Conservation (phyloP, 2,797 vertebrate species). For the Sciaenops ocellatus region DNA sequence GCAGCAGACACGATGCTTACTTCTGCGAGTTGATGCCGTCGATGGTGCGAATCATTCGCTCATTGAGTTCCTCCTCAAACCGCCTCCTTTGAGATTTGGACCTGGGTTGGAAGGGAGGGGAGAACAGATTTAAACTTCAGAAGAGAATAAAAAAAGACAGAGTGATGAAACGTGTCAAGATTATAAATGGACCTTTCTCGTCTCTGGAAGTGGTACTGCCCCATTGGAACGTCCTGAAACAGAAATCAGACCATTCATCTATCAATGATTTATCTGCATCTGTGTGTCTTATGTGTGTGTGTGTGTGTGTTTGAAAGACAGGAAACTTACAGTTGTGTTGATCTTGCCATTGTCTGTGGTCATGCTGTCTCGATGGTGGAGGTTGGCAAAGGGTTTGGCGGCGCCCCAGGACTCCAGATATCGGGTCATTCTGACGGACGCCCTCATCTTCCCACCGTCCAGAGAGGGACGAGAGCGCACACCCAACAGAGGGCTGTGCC, state of each 20-base stretch:
- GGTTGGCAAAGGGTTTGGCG: conserved; percentile 96
- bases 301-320: not conserved
- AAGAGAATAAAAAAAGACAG: not conserved
- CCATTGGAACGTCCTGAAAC: conserved; percentile 94
- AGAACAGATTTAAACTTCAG: not conserved
- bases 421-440: conserved; percentile 97
- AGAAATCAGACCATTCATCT: conserved; percentile 20
- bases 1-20: conserved; percentile 76
- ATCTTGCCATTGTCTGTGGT: conserved; percentile 97
- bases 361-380: conserved; percentile 98
- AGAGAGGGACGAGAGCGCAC: conserved; percentile 90
- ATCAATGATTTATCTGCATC: not conserved
- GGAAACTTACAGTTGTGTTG: conserved; percentile 91
- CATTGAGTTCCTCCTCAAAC: conserved; percentile 97
- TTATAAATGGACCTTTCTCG: conserved; percentile 78
- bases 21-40: conserved; percentile 98
- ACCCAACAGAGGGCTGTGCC: conserved; percentile 91
- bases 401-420: conserved; percentile 99
- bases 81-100: conserved; percentile 97
- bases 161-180: not conserved
- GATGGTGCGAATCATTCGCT: conserved; percentile 98
- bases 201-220: conserved; percentile 94
- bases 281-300: not conserved
- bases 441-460: conserved; percentile 95
- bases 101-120: conserved; percentile 72